Evolutionary conservation across 2,888 invertebrate species (phyloP), one percentile per base, ranked within the genome.

Genomic region (Brachynemurus nebulosus): DNA sequence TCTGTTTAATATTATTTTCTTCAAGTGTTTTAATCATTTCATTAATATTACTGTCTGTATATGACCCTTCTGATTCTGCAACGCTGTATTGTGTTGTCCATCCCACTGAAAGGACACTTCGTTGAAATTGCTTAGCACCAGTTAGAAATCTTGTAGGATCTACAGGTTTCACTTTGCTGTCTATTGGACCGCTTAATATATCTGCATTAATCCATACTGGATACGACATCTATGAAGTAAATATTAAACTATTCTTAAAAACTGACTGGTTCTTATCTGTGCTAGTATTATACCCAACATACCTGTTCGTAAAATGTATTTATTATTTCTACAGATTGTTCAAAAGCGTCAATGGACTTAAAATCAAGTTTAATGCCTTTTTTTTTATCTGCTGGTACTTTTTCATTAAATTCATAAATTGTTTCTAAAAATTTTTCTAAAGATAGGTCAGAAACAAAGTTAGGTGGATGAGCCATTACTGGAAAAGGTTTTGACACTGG

Each of bases 341-440:
- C 68, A 55, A 80, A 82, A 1, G 81, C 85, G 37, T 81, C 80
- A 35, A 80, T 77, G 2, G 74, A 72, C 62, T 92, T 92, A 59
- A 92, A 91, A 63, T 92, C 91, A 36, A 93, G 65, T 60, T 93
- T 93, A 1, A 90, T 75, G 0, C 90, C 91, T 59, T 86, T 89
- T 48, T 54, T 58, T n/a, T 59, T 53, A 2, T 45, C 43, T 7
- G 59, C 47, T 7, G 59, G 59, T 34, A 67, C 67, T 55, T 72
- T 70, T 9, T 65, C 60, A 11, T 74, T 61, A 27, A 80, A 76
- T 1, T 68, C 64, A 2, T 65, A 59, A 8, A 52, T 50, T 5
- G 38, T 43, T 8, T 37, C 44, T 7, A 92, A 63, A 67, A 91
- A 92, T 12, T 75, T 70, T 1, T 76, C 68, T 16, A 92, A 68